Conservation (phyloP, 2,888 invertebrate species). For the Hyposoter dolosus region DNA sequence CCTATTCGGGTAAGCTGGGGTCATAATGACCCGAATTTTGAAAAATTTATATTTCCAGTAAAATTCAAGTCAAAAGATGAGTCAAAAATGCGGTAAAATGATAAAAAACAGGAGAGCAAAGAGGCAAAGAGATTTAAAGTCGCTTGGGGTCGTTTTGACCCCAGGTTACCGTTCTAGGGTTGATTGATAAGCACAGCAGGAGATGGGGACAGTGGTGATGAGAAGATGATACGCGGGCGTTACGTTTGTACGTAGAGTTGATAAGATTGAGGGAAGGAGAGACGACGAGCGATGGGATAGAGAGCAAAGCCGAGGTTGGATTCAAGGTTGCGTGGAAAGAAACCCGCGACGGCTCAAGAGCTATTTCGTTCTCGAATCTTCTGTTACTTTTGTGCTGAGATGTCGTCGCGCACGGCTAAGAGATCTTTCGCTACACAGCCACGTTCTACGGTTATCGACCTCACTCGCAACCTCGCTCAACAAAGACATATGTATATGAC, state of each 20-base stretch:
- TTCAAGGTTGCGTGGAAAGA: slow-evolving; percentile 79
- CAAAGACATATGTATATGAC: slow-evolving; percentile 21
- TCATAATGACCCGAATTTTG: no score
- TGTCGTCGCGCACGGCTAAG: slow-evolving; percentile 17
- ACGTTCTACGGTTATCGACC: slow-evolving; percentile 62
- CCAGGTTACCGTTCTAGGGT: no score
- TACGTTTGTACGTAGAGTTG: neutral
- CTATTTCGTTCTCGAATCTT: slow-evolving; percentile 45
- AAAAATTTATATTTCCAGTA: no score
- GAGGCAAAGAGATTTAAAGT: no score
- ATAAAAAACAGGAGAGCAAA: no score
- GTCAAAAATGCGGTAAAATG: no score
- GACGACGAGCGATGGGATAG: slow-evolving; percentile 24
- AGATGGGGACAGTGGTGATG: no score
- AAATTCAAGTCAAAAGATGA: no score
- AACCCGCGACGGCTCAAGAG: slow-evolving; percentile 67
- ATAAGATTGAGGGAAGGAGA: slow-evolving; percentile 14
- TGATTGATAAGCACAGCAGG: no score
- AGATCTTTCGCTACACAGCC: slow-evolving; percentile 33
- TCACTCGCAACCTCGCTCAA: slow-evolving; percentile 37
- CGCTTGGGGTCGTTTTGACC: no score
- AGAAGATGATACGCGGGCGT: neutral
- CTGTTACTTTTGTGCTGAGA: slow-evolving; percentile 16
- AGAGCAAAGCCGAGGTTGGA: slow-evolving; percentile 74
- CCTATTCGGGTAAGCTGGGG: no score